These are phyloP conservation scores for Kryptolebias ocellatus DNA, from an alignment of 2,797 vertebrate species.

Conservation along the genomic window DNA sequence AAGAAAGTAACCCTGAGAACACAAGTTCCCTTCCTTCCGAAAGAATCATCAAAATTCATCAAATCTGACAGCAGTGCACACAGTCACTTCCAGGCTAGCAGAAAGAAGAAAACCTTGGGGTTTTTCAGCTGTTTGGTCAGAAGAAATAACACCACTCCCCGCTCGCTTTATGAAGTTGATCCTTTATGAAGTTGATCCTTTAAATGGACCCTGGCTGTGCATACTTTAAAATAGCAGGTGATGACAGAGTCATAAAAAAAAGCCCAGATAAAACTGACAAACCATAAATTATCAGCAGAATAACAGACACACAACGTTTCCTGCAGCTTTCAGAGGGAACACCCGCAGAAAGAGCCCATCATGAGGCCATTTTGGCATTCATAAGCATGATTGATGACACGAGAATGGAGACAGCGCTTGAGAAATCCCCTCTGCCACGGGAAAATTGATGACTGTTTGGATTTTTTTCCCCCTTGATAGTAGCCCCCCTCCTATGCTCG, in stretches of 20 bases:
- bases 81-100: conserved; percentile 5
- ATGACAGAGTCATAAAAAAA: background rate
- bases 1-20: conserved; percentile 37
- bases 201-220: conserved; percentile 1
- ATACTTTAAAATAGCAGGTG: background rate
- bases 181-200: background rate
- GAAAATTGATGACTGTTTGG: conserved; percentile 67
- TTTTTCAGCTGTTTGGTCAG: conserved; percentile 2
- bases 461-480: conserved; percentile 46
- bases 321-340: conserved; percentile 75
- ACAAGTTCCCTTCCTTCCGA: conserved; percentile 25
- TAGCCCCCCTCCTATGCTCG: conserved; percentile 42
- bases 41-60: conserved; percentile 45
- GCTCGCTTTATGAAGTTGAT: conserved; percentile 4
- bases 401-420: conserved; percentile 59
- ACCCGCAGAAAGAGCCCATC: conserved; percentile 78
- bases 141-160: conserved; percentile 6
- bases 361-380: conserved; percentile 75
- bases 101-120: conserved; percentile 21
- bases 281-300: conserved; percentile 4
- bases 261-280: background rate
- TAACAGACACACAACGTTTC: conserved; percentile 60
- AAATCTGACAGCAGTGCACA: conserved; percentile 23
- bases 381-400: conserved; percentile 76
- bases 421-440: conserved; percentile 65